These are phyloP conservation scores for Entelurus aequoreus DNA, from an alignment of 2,113 vertebrate genomes.

Conservation along the genomic window DNA sequence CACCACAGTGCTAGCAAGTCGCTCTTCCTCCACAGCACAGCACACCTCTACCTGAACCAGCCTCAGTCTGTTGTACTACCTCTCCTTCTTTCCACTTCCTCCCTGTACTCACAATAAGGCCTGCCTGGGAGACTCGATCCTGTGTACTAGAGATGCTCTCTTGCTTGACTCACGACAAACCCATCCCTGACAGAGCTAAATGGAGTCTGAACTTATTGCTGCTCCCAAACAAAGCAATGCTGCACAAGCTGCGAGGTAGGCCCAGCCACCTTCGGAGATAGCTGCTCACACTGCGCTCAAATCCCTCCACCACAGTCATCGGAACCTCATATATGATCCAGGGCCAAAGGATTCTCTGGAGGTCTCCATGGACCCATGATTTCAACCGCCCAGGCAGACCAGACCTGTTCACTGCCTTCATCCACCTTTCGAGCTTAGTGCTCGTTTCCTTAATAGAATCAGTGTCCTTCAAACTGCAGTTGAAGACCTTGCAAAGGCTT, in stretches of 20 bases:
- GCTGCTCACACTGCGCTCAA: neutral
- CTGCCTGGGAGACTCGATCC: neutral
- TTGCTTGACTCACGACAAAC: neutral
- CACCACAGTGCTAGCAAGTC: too few relatives aligned
- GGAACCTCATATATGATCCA: neutral
- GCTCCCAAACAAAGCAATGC: neutral
- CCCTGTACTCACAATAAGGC: conserved; percentile 4
- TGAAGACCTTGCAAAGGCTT: neutral
- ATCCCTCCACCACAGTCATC: neutral
- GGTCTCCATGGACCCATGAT: neutral
- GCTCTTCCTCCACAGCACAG: too few relatives aligned
- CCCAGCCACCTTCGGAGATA: neutral
- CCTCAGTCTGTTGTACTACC: conserved; percentile 3
- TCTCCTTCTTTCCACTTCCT: neutral
- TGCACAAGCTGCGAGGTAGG: neutral
- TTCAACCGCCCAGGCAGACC: neutral
- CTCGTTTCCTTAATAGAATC: neutral
- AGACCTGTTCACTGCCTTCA: neutral
- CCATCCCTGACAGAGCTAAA: conserved; percentile 12
- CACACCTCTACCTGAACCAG: neutral
- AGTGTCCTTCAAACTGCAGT: neutral
- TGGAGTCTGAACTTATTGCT: conserved; percentile 8
- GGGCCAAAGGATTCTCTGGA: neutral
- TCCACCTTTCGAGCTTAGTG: too few relatives aligned
- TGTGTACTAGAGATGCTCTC: neutral